Base-by-base conservation (phyloP, 92 coral and sea anemone species). In the Ricordea florida region DNA sequence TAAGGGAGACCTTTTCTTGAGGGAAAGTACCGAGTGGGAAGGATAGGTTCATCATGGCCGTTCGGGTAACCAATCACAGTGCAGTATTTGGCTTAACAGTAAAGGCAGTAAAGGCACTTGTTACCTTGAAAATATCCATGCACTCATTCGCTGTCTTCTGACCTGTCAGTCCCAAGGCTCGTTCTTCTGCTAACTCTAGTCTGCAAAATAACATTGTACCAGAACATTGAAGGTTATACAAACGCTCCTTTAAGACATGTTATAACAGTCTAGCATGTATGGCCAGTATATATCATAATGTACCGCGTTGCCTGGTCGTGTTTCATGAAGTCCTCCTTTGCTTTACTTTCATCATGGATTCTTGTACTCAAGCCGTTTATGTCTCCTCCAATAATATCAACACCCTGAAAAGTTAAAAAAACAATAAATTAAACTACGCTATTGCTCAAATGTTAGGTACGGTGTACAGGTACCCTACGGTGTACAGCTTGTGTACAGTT, bases 321-420 rank as follows among this genome's bases (percentile, higher is more conserved):
- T 62, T 77, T 90, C 97, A 94, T 91, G 43, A 87, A 88, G 49
- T 85, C 62, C 4, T 90, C 97, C 30, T 90, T 94, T 14, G 97
- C 97, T 73, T 91, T 92, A 57, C 96, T 94, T 72, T 94, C 98
- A 57, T 94, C 92, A 25, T 89, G 91, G 41, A 94, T 94, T 28
- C 96, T 85, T 10, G 93, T 94, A 57, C 98, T 94, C 27, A 83
- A 62, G 23, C 98, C 98, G 66, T 91, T 76, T 50, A 94, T 81
- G 62, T 94, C 98, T 26, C 97, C 93, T 25, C 93, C 83, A 36
- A 94, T 72, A 46, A 94, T 88, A 36, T 94, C 98, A 7, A 91
- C 89, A 32, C 98, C 98, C 98, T 93, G 57, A 21, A 31, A 57
- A 49, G 30, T 34, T 25, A 41, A 14, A 1, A 69, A 6, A 18